A percentile compares a stretch with the other conserved stretches of the same genome.
These are phyloP conservation scores for Paramormyrops kingsleyae DNA, from an alignment of 2,113 vertebrate species.

Conservation along the genomic window DNA sequence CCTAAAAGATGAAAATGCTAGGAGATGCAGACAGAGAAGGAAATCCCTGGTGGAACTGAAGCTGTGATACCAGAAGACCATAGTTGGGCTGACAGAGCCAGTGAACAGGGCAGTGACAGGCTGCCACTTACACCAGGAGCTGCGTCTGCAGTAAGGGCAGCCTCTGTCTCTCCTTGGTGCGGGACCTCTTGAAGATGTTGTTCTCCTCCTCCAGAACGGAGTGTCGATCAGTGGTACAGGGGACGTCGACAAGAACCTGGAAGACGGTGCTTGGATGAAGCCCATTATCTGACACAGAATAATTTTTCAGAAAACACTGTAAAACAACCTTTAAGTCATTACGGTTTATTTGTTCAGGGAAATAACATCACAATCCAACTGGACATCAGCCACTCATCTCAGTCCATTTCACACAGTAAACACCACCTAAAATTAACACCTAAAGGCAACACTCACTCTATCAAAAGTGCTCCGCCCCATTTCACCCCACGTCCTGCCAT, in stretches of 20 bases:
- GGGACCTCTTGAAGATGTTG: conserved; percentile 76
- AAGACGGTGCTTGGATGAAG: background rate
- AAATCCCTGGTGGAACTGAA: background rate
- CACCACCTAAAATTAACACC: background rate
- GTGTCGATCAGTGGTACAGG: conserved; percentile 90
- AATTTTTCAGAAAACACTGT: background rate
- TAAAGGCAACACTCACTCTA: conserved; percentile 61
- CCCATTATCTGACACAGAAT: background rate
- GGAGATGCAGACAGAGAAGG: background rate
- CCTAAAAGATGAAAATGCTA: background rate
- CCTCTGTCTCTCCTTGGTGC: conserved; percentile 74
- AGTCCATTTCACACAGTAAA: background rate
- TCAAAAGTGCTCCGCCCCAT: conserved; percentile 70
- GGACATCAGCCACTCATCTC: background rate
- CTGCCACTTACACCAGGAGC: conserved; percentile 78
- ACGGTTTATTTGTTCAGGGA: background rate
- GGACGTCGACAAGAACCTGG: conserved; percentile 92
- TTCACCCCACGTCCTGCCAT: conserved; percentile 76
- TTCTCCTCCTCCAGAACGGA: conserved; percentile 80
- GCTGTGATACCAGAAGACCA: background rate
- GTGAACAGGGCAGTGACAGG: background rate
- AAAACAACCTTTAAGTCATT: background rate
- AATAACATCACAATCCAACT: background rate
- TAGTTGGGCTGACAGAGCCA: background rate
- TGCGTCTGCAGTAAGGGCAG: conserved; percentile 80